Evolutionary conservation across 2,113 vertebrate species (phyloP), one percentile per base, ranked within the genome.

Genomic region (Platysteira castanea): DNA sequence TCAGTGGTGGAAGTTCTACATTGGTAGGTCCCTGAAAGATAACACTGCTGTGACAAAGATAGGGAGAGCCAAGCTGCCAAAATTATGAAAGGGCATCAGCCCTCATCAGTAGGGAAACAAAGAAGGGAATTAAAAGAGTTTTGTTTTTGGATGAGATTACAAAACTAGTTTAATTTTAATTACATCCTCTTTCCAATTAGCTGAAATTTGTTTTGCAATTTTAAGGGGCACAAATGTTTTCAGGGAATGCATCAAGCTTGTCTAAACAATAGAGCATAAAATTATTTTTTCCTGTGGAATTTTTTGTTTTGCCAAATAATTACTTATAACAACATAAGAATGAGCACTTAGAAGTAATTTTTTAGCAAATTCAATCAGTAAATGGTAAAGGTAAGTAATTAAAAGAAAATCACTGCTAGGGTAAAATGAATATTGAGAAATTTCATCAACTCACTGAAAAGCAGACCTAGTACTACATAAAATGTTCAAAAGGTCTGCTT

Each of bases 141-240:
- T 28, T 15, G 3, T 0, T 83, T 90, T 92, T 92, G 28, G 33
- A 91, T 81, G 49, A 77, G 31, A 89, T 89, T 75, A 76, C 69
- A 89, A 89, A 87, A 59, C 8, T n/a, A 84, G 19, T 81, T 91
- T 93, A 91, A 95, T 77, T 95, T 30, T 64, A 93, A 92, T 84
- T 93, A 78, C 79, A 96, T 92, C 84, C 88, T 88, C 76, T 68
- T 86, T 77, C 44, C 56, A 88, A 83, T 94, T 81, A 93, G 28
- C 37, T 86, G 47, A 81, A 94, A 60, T 83, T 41, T 9, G 35
- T 74, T 95, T 93, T 63, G 21, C 23, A 75, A 75, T 86, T 91
- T 65, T 50, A 74, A 81, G 86, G 56, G 39, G 52, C 67, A 85
- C 37, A 57, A 23, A 20, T 49, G 42, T 15, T 94, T 93, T 71